Evolutionary conservation across 1,140 invertebrate genomes (phyloP).

Genomic region (Oscheius sp.): DNA sequence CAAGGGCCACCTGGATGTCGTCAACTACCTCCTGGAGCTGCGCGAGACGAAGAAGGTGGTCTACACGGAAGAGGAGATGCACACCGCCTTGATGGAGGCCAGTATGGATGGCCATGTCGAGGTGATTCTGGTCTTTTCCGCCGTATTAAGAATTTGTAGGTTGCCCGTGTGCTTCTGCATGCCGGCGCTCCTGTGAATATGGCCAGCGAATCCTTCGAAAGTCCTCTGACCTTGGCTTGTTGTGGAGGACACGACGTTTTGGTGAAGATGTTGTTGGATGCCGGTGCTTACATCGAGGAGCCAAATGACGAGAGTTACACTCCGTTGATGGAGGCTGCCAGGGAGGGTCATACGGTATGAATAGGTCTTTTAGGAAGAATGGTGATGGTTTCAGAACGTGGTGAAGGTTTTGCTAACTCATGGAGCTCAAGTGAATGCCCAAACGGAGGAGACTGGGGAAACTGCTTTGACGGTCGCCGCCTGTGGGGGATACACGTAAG

Average conservation of each 20-base stretch:
- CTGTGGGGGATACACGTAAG: slow-evolving; percentile 72
- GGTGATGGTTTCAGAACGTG: slow-evolving; percentile 38
- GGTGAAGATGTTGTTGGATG: slow-evolving; percentile 84
- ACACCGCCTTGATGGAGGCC: slow-evolving; percentile 98
- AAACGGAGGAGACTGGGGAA: slow-evolving; percentile 74
- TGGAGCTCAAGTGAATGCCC: slow-evolving; percentile 93
- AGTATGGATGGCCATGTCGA: slow-evolving; percentile 93
- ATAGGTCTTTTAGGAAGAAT: background rate
- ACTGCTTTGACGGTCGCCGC: slow-evolving; percentile 40
- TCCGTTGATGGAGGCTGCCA: slow-evolving; percentile 94
- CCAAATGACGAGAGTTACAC: slow-evolving; percentile 99
- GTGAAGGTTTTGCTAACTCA: slow-evolving; percentile 50
- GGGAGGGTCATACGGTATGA: slow-evolving; percentile 96
- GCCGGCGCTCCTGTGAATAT: slow-evolving; percentile 89
- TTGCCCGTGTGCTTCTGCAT: slow-evolving; percentile 64
- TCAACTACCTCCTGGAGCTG: slow-evolving; percentile 62
- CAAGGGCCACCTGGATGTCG: slow-evolving; percentile 95
- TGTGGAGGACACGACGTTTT: slow-evolving; percentile 97
- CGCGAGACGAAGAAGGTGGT: background rate
- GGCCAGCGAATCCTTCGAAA: slow-evolving; percentile 98
- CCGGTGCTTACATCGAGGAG: slow-evolving; percentile 97
- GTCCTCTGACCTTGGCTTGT: slow-evolving; percentile 90
- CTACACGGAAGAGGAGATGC: slow-evolving; percentile 77
- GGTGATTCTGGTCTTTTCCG: background rate
- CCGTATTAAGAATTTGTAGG: slow-evolving; percentile 36